phyloP scores from a whole-genome alignment of 2,113 vertebrate genomes.

The Mirounga angustirostris region DNA sequence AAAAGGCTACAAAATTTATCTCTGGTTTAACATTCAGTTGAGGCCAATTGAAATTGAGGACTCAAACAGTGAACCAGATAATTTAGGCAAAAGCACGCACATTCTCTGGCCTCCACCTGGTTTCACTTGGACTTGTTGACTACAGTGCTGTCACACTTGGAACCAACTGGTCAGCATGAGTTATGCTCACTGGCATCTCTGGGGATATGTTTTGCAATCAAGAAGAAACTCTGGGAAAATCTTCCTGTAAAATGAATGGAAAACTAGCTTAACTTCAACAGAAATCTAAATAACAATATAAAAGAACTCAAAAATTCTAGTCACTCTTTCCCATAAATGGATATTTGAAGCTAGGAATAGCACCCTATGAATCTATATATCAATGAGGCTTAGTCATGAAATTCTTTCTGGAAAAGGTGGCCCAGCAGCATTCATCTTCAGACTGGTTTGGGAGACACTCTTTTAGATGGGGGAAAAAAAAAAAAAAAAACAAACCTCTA shows the following conservation, averaged over 20 bases:
- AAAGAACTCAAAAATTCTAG: conserved; percentile 57
- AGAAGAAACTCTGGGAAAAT: conserved; percentile 35
- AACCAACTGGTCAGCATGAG: background rate
- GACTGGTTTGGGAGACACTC: background rate
- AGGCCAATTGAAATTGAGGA: background rate
- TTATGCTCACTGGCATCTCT: background rate
- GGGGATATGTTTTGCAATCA: conserved; percentile 3
- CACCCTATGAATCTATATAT: conserved; percentile 44
- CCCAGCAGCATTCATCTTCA: conserved; percentile 23
- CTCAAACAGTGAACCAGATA: background rate
- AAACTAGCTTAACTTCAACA: conserved; percentile 43
- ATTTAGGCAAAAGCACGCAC: background rate
- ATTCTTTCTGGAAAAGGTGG: conserved; percentile 55
- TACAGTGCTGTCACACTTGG: background rate
- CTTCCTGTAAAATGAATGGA: conserved; percentile 11
- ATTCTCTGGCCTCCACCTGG: background rate
- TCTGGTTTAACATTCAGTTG: background rate
- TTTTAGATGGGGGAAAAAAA: conserved; percentile 10
- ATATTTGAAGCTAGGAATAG: conserved; percentile 71
- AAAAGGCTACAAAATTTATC: background rate
- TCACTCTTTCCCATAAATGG: conserved; percentile 71
- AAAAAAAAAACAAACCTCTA: conserved; percentile 49
- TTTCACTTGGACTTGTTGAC: background rate
- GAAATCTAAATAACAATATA: conserved; percentile 43
- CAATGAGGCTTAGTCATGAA: conserved; percentile 47